Base-by-base conservation (phyloP, 2,888 invertebrate genomes). In the Lissocephala sabroskyi region DNA sequence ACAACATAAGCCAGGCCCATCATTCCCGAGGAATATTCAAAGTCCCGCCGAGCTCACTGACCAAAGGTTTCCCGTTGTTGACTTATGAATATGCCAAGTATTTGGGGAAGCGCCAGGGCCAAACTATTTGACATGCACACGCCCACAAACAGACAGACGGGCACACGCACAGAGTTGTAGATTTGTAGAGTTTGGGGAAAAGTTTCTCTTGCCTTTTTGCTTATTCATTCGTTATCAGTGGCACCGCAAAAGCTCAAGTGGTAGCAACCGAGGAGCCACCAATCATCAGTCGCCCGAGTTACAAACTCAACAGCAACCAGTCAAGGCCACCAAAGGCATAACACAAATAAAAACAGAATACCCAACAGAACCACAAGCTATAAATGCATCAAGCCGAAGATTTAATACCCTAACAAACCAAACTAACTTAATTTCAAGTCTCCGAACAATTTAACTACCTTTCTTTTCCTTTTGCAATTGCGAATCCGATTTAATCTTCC, bases 251-350 rank as follows among this genome's bases (percentile, higher is more conserved):
- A 45, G 37, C 17, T 29, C 11, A 32, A 11, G 13, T 13, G 13
- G 13, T 32, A 11, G 30, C 10, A 13, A 32, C 4, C 2, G 1
- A n/a, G n/a, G n/a, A n/a, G n/a, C 7, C 23, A 23, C 23, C 23
- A 23, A 23, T 23, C 23, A 23, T 7, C 23, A 23, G n/a, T n/a
- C n/a, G n/a, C n/a, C n/a, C n/a, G n/a, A n/a, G n/a, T n/a, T n/a
- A n/a, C n/a, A n/a, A n/a, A n/a, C n/a, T n/a, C n/a, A n/a, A n/a
- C 13, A 32, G 30, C 30, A 32, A 7, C 33, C 49, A 56, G 50
- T 63, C 67, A 74, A 66, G 75, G 71, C 64, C 64, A 55, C 35
- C 35, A 30, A 29, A n/a, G 11, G 30, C 13, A 32, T 32, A n/a
- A n/a, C n/a, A n/a, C n/a, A n/a, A n/a, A n/a, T n/a, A n/a, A n/a